Conservation (phyloP, 2,888 invertebrate genomes). For the Muschampia plurimacula region DNA sequence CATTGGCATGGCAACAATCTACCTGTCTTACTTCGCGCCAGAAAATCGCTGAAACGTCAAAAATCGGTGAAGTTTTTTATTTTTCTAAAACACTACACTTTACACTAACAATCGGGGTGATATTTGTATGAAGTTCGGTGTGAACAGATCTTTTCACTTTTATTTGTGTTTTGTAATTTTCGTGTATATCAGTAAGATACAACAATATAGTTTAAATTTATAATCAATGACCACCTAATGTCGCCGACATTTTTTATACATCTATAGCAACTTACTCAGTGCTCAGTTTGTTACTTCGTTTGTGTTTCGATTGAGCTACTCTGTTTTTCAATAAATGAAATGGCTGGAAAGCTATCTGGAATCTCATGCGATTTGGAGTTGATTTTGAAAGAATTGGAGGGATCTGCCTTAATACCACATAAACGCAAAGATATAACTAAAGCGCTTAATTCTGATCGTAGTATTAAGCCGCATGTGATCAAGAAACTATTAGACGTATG, state of each 20-base stretch:
- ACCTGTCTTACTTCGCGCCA: constrained; percentile 67
- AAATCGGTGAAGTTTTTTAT: not conserved
- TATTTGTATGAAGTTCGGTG: not conserved
- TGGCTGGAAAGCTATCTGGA: constrained; percentile 42
- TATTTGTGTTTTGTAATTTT: not conserved
- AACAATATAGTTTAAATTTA: not conserved
- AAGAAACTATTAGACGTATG: constrained; percentile 61
- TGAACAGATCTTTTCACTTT: not conserved
- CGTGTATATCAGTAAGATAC: not conserved
- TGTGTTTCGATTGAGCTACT: not conserved
- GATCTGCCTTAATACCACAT: constrained; percentile 51
- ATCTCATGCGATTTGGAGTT: constrained; percentile 46
- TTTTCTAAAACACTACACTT: not conserved
- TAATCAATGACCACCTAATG: not conserved
- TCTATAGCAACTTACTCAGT: not conserved
- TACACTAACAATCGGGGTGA: not conserved
- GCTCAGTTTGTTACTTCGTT: not conserved
- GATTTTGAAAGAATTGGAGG: constrained; percentile 57
- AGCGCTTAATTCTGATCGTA: constrained; percentile 51
- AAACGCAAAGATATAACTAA: constrained; percentile 55
- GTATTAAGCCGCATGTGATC: constrained; percentile 48
- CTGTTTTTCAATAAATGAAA: constrained; percentile 58
- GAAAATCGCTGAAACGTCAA: constrained; percentile 54
- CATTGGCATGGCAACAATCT: constrained; percentile 6
- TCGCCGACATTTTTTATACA: not conserved